Evolutionary conservation across 2,888 invertebrate genomes (phyloP).

Genomic region (Lysandra coridon): DNA sequence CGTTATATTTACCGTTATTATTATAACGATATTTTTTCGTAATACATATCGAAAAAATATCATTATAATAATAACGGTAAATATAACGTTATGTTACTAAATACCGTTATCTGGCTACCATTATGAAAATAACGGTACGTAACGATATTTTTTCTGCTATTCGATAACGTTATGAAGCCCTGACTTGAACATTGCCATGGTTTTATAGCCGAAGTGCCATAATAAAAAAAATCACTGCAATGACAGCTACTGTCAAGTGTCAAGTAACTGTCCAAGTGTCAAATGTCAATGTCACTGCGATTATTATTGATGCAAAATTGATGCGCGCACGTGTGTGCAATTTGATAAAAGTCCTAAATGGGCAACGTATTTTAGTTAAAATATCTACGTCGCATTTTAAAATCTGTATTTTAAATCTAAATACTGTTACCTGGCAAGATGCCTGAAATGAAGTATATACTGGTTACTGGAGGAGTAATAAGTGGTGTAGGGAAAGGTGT

Average conservation of each 20-base stretch:
- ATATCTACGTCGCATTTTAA: constrained; percentile 1
- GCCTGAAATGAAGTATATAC: constrained; percentile 95
- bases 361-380: neutral
- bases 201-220: neutral
- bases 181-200: no score
- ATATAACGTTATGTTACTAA: no score
- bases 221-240: neutral
- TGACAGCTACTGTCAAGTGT: constrained; percentile 25
- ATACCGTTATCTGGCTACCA: no score
- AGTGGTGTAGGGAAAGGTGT: constrained; percentile 99
- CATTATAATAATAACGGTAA: no score
- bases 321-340: constrained; percentile 25
- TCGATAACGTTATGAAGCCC: no score
- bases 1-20: no score
- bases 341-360: neutral
- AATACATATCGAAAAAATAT: no score
- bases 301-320: constrained; percentile 17
- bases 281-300: constrained; percentile 7
- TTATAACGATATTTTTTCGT: no score
- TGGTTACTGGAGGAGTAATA: constrained; percentile 99
- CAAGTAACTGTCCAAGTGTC: constrained; percentile 14
- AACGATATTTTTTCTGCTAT: no score
- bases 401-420: neutral
- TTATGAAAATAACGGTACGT: no score
- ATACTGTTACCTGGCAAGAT: constrained; percentile 43